Base-by-base conservation (phyloP, 2,113 vertebrate species). In the Oreochromis tanganicae region DNA sequence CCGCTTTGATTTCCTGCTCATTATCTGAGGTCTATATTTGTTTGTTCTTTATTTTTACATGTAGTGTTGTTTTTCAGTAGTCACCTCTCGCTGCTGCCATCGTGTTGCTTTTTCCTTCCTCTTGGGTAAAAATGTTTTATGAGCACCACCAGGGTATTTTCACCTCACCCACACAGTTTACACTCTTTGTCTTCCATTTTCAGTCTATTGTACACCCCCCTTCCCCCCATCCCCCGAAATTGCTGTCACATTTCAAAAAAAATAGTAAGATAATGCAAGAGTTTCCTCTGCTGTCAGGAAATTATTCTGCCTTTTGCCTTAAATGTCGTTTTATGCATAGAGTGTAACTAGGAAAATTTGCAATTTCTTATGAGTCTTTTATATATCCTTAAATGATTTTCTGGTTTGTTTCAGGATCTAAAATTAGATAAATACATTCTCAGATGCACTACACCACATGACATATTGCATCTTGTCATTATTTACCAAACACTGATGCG, bases 121-220 rank as follows among this genome's bases (percentile, higher is more conserved):
- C 75, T 63, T 24, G 41, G 24, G 10, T 17, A 78, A 19, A 87
- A 78, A 85, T 88, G 80, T 83, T 91, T 55, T 83, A 88, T 79
- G 80, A 83, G 43, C 56, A 66, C 7, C 66, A 9, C 34, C 54
- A 68, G 38, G 79, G 9, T 79, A 63, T 41, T 46, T 81, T 87
- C 57, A 86, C 78, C 54, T 89, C 80, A 83, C 78, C 68, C 57
- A 88, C 84, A 87, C 29, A 63, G 79, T 83, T 85, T 87, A 46
- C 29, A 55, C 41, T 52, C 61, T 83, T 84, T 87, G 87, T 61
- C 29, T 19, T 52, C 16, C 16, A 17, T 32, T 32, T 32, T 32
- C 32, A 32, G 32, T 32, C 32, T 32, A 32, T 32, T 32, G 6
- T 32, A 32, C 27, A 27, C 63, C 4, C 10, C 38, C 34, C 36